phyloP scores from a whole-genome alignment of 2,797 vertebrate species.

The Pempheris klunzingeri region DNA sequence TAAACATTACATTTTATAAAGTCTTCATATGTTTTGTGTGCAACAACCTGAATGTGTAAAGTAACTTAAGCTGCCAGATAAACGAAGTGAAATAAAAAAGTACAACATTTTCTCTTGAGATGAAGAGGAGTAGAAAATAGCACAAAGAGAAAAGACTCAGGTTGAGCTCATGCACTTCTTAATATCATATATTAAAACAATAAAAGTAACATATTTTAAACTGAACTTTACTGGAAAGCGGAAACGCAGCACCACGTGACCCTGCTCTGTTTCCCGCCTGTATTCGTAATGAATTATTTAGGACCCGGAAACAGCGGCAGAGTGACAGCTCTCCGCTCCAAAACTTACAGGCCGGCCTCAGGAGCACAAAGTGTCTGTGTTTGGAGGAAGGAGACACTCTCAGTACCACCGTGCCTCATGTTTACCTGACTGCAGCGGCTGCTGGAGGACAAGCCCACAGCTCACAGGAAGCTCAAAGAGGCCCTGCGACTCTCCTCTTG shows the following conservation, averaged over 20 bases:
- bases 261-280: slow-evolving; percentile 64
- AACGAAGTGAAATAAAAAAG: too few species aligned
- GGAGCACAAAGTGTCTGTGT: neutral
- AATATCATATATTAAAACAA: too few species aligned
- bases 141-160: too few species aligned
- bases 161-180: too few species aligned
- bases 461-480: neutral
- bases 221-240: slow-evolving; percentile 5
- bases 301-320: slow-evolving; percentile 47
- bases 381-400: slow-evolving; percentile 10
- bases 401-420: neutral
- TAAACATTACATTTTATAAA: too few species aligned
- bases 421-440: neutral
- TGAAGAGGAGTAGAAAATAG: too few species aligned
- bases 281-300: slow-evolving; percentile 45
- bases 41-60: too few species aligned
- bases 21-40: too few species aligned
- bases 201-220: too few species aligned
- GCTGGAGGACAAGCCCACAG: neutral
- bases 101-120: too few species aligned
- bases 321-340: slow-evolving; percentile 43
- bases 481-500: slow-evolving; percentile 3
- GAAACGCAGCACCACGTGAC: slow-evolving; percentile 63
- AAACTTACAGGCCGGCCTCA: neutral
- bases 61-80: too few species aligned